Evolutionary conservation across 2,888 invertebrate genomes (phyloP), one percentile per base, ranked within the genome.

Genomic region (Parnassius glacialis): DNA sequence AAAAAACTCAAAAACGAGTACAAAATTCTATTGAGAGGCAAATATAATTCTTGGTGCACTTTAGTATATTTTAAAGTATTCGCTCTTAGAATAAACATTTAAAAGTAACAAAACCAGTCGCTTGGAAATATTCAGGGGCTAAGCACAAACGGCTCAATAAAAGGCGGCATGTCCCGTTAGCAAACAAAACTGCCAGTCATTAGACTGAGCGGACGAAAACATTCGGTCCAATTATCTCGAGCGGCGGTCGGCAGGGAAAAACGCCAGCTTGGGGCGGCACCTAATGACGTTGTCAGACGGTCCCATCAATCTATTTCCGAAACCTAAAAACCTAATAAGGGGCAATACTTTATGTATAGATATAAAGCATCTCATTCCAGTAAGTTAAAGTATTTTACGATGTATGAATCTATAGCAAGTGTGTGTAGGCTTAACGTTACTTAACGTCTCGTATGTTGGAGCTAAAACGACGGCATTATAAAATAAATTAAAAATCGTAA

Each of bases 121-220:
- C 74, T 76, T 77, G 66, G 65, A 67, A 73, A 74, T 77, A 75
- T 80, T 76, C 73, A 70, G 74, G 70, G 75, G 75, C 77, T 80
- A 78, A 81, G 83, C 80, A 76, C 81, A 85, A 87, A 87, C 82
- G 80, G 81, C 84, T 87, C 84, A 84, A 86, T 86, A 86, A 87
- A 84, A 83, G 82, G 75, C 76, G 76, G 79, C 76, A 74, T 82
- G 86, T 86, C 85, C 80, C 84, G 80, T 81, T 79, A 79, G 85
- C 83, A 86, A 88, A 90, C 85, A 88, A 83, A 88, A 87, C 82
- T 85, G 87, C 84, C 85, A 84, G 90, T 89, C 89, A 89, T 90
- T 89, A 90, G 82, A 83, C 78, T 71, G 82, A 75, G 73, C 83
- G 83, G 81, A 80, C 80, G 84, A 86, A 85, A 89, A 86, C 85